These are phyloP conservation scores for Umimayanthus kanabou DNA, from an alignment of 92 coral and sea anemone genomes.

Conservation along the genomic window DNA sequence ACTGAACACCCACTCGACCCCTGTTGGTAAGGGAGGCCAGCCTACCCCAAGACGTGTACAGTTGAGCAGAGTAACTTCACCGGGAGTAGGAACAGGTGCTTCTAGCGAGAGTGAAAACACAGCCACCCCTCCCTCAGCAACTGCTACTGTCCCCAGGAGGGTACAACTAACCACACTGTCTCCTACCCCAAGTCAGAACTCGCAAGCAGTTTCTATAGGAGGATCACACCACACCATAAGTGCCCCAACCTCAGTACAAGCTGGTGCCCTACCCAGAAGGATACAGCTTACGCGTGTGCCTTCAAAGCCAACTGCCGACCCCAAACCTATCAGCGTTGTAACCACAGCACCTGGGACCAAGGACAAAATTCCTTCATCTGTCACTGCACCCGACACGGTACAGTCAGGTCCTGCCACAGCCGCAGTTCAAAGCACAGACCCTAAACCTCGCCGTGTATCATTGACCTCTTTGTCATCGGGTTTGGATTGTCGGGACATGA, in stretches of 20 bases:
- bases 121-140: conserved; percentile 14
- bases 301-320: background rate
- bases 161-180: conserved; percentile 34
- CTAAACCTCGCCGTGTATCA: conserved; percentile 18
- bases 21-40: conserved; percentile 46
- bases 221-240: background rate
- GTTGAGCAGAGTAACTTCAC: background rate
- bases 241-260: background rate
- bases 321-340: background rate
- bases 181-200: background rate
- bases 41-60: conserved; percentile 53
- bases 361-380: background rate
- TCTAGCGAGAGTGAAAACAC: background rate
- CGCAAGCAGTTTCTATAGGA: background rate
- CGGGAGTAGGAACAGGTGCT: background rate
- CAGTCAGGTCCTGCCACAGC: background rate
- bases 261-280: background rate
- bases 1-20: conserved; percentile 50
- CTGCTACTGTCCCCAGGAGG: conserved; percentile 39
- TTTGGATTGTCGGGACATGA: background rate
- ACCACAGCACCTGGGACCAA: background rate
- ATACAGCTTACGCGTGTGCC: background rate
- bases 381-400: background rate
- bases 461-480: conserved; percentile 6
- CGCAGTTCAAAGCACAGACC: background rate